Evolutionary conservation across 2,888 invertebrate genomes (phyloP).

Genomic region (Lasioglossum lativentre): DNA sequence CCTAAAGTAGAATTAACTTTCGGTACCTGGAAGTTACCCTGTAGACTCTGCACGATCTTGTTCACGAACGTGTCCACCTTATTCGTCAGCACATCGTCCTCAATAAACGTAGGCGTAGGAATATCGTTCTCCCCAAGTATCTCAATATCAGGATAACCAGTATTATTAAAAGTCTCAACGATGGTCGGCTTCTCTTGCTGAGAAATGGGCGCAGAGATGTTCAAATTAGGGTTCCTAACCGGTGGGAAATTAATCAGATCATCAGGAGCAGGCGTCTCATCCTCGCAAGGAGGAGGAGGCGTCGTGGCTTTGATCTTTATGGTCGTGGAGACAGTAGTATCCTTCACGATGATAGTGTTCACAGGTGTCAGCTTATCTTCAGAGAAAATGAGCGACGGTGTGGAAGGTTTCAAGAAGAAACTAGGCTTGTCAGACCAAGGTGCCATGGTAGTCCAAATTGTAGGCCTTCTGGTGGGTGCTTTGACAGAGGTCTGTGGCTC

Average conservation of each 20-base stretch:
- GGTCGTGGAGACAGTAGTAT: conserved; percentile 45
- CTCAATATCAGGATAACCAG: conserved; percentile 77
- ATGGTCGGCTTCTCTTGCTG: conserved; percentile 83
- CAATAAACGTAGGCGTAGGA: conserved; percentile 91
- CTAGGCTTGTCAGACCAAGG: conserved; percentile 79
- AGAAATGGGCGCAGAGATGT: conserved; percentile 88
- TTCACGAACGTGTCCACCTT: conserved; percentile 93
- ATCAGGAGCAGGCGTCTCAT: conserved; percentile 88
- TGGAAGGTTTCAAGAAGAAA: conserved; percentile 78
- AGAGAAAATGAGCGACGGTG: conserved; percentile 60
- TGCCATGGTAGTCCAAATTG: conserved; percentile 78
- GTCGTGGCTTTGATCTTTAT: conserved; percentile 39
- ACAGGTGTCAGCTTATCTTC: conserved; percentile 56
- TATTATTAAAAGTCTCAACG: conserved; percentile 85
- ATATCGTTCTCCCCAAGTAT: conserved; percentile 88
- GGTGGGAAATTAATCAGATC: conserved; percentile 93
- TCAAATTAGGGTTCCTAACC: conserved; percentile 93
- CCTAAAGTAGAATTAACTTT: too few species aligned
- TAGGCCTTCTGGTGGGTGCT: conserved; percentile 71
- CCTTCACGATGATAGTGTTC: conserved; percentile 67
- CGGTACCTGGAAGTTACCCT: conserved; percentile 88
- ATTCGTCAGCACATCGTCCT: conserved; percentile 91
- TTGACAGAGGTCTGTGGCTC: conserved; percentile 22
- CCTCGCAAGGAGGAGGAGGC: conserved; percentile 83
- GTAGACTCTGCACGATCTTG: conserved; percentile 93